A percentile compares a stretch with the other conserved stretches of the same genome.
Conservation (phyloP, 2,113 vertebrate species). For the Candoia aspera region DNA sequence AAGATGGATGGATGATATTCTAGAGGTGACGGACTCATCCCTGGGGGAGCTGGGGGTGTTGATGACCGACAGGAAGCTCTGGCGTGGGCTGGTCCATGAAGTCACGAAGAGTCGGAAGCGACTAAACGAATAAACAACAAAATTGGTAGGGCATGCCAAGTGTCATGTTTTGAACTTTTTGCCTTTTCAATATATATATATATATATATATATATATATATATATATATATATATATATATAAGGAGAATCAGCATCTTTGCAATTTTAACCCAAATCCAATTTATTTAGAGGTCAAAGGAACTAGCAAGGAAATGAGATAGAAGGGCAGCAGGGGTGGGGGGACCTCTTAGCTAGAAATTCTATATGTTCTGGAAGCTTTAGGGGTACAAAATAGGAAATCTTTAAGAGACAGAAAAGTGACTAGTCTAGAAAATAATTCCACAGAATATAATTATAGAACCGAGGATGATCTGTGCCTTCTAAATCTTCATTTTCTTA, state of each 20-base stretch:
- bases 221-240: slow-evolving; percentile 22
- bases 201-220: slow-evolving; percentile 6
- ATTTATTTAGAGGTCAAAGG: slow-evolving; percentile 55
- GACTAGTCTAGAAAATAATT: neutral
- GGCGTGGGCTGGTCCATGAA: too few species aligned
- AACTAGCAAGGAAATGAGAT: slow-evolving; percentile 5
- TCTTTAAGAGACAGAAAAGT: slow-evolving; percentile 17
- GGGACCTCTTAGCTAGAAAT: slow-evolving; percentile 41
- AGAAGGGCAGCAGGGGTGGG: neutral
- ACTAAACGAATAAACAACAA: too few species aligned
- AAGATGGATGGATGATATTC: too few species aligned
- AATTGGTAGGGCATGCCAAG: slow-evolving; percentile 13
- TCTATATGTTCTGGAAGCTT: slow-evolving; percentile 25
- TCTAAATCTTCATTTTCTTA: slow-evolving; percentile 26
- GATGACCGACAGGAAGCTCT: too few species aligned
- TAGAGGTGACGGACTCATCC: too few species aligned
- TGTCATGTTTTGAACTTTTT: slow-evolving; percentile 27
- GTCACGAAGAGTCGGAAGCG: too few species aligned
- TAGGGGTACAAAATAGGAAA: slow-evolving; percentile 29
- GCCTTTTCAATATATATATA: slow-evolving; percentile 15
- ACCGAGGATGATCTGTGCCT: neutral
- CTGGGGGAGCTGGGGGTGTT: too few species aligned
- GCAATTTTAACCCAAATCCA: slow-evolving; percentile 59
- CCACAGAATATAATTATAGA: neutral
- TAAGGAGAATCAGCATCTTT: slow-evolving; percentile 32